A percentile compares a stretch with the other conserved stretches of the same genome.
Conservation (phyloP, 2,888 invertebrate genomes). For the Lymantria monacha region DNA sequence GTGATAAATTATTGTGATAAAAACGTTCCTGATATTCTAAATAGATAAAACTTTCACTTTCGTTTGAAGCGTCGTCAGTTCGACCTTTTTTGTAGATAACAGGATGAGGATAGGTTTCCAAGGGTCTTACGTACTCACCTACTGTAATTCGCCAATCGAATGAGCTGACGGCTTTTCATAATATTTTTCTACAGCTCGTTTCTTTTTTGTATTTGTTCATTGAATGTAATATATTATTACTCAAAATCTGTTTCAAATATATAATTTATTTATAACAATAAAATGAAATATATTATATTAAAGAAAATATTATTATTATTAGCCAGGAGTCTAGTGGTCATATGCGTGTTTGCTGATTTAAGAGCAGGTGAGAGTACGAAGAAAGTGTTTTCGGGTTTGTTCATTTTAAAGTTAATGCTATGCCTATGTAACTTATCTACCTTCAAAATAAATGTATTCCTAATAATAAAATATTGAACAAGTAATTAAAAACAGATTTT, state of each 20-base stretch:
- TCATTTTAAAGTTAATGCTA: too few species aligned
- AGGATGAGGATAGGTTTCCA: conserved; percentile 31
- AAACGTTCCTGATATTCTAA: conserved; percentile 38
- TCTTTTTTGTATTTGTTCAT: neutral
- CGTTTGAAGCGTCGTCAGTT: conserved; percentile 16
- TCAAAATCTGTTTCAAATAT: neutral
- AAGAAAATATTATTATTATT: too few species aligned
- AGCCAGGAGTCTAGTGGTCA: too few species aligned
- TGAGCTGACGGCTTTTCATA: conserved; percentile 16
- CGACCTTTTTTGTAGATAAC: conserved; percentile 41
- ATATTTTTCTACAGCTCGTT: conserved; percentile 14
- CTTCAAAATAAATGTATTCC: too few species aligned
- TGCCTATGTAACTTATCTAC: too few species aligned
- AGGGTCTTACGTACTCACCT: conserved; percentile 24
- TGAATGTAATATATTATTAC: neutral
- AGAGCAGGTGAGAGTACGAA: too few species aligned
- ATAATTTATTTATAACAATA: too few species aligned
- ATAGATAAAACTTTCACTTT: conserved; percentile 36
- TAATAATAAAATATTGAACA: too few species aligned
- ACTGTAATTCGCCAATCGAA: conserved; percentile 29
- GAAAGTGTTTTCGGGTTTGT: too few species aligned
- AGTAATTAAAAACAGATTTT: too few species aligned
- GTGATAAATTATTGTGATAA: conserved; percentile 19
- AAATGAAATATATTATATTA: too few species aligned
- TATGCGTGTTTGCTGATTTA: too few species aligned